phyloP scores from a whole-genome alignment of 2,888 invertebrate species.

The Clitarchus hookeri region DNA sequence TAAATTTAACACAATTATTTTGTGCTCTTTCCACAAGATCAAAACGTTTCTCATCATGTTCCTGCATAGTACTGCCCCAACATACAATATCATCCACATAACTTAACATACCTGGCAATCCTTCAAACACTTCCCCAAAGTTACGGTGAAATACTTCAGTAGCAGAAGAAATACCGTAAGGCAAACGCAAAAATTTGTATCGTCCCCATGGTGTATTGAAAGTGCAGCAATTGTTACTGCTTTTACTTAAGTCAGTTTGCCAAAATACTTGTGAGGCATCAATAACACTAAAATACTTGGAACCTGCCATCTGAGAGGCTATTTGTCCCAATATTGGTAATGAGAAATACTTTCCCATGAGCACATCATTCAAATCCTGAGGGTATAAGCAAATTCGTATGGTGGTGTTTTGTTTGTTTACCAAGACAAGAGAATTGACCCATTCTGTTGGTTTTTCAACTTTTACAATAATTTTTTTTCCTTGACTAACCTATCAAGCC shows the following conservation, averaged over 20 bases:
- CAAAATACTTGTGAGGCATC: not conserved
- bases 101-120: not conserved
- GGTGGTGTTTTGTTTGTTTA: not conserved
- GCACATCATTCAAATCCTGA: not conserved
- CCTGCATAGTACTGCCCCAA: not conserved
- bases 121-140: not conserved
- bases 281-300: not conserved
- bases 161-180: not conserved
- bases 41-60: not conserved
- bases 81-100: not conserved
- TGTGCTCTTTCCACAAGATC: not conserved
- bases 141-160: not conserved
- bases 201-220: not conserved
- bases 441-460: not conserved
- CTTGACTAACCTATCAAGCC: too few species aligned
- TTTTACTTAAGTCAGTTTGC: not conserved
- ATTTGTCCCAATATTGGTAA: not conserved
- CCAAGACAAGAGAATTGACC: not conserved
- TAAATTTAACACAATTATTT: not conserved
- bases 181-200: not conserved
- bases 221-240: not conserved
- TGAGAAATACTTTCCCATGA: not conserved
- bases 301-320: not conserved
- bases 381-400: not conserved
- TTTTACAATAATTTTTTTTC: too few species aligned